Evolutionary conservation across 2,888 invertebrate species (phyloP).

Genomic region (Anarsia innoxiella): DNA sequence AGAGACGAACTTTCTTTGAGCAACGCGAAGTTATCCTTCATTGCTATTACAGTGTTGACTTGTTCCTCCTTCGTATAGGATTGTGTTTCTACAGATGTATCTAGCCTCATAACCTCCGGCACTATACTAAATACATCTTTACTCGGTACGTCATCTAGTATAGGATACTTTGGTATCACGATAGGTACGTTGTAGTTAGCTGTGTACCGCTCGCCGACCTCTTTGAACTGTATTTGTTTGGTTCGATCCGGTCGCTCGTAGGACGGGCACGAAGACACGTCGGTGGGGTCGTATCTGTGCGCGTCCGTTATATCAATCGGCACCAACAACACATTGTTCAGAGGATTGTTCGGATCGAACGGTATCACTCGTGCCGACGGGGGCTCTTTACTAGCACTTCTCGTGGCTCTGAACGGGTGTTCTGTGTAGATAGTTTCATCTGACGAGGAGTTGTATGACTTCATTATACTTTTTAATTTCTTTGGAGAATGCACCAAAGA

Average conservation of each 20-base stretch:
- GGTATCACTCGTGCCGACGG: conserved; percentile 28
- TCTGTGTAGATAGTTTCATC: not conserved
- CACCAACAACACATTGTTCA: conserved; percentile 48
- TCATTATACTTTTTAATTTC: not conserved
- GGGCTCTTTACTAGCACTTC: not conserved
- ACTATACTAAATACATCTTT: not conserved
- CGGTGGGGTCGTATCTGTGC: conserved; percentile 41
- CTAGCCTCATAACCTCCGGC: no score
- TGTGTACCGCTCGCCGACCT: not conserved
- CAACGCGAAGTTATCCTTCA: conserved; percentile 49
- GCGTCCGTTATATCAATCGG: conserved; percentile 26
- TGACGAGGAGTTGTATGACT: not conserved
- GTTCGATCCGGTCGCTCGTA: not conserved
- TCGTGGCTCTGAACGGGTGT: not conserved
- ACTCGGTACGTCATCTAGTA: no score
- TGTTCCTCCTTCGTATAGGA: conserved; percentile 31
- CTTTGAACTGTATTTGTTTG: conserved; percentile 11
- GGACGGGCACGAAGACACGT: not conserved
- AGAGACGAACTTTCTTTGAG: conserved; percentile 45
- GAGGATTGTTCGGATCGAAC: conserved; percentile 53
- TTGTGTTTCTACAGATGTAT: conserved; percentile 25
- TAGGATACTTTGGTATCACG: not conserved
- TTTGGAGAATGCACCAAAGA: not conserved
- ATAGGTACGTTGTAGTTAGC: not conserved
- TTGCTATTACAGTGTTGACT: conserved; percentile 49